Evolutionary conservation across 2,113 vertebrate genomes (phyloP).

Genomic region (Hippolais icterina): DNA sequence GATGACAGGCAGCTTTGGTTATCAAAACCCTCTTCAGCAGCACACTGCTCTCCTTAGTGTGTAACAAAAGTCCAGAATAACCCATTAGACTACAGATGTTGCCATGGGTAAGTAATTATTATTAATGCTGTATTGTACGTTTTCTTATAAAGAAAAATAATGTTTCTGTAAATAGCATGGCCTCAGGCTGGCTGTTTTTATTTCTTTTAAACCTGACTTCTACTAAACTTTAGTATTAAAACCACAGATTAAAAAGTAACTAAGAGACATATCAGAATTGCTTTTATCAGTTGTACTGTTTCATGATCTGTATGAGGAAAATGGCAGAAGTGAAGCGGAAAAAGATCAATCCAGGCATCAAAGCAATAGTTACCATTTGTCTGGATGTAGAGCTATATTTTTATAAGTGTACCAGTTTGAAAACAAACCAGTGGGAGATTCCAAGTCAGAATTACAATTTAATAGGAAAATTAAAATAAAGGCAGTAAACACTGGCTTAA

Average conservation of each 20-base stretch:
- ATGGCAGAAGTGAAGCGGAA: not conserved
- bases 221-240: not conserved
- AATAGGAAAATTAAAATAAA: not conserved
- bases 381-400: not conserved
- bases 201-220: not conserved
- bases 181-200: not conserved
- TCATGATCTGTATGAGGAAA: not conserved
- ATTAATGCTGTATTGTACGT: not conserved
- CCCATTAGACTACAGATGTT: not conserved
- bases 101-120: not conserved
- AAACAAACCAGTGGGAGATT: not conserved
- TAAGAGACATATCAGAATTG: not conserved
- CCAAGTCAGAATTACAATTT: not conserved
- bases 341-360: not conserved
- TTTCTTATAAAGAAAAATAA: not conserved
- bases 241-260: not conserved
- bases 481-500: not conserved
- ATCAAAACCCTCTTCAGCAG: not conserved
- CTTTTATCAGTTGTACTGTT: not conserved
- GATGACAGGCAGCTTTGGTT: not conserved
- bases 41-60: not conserved
- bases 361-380: not conserved
- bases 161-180: not conserved
- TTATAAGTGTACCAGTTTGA: not conserved
- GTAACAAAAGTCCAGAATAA: not conserved